phyloP scores from a whole-genome alignment of 1,140 invertebrate genomes.

The Oedothorax gibbosus region DNA sequence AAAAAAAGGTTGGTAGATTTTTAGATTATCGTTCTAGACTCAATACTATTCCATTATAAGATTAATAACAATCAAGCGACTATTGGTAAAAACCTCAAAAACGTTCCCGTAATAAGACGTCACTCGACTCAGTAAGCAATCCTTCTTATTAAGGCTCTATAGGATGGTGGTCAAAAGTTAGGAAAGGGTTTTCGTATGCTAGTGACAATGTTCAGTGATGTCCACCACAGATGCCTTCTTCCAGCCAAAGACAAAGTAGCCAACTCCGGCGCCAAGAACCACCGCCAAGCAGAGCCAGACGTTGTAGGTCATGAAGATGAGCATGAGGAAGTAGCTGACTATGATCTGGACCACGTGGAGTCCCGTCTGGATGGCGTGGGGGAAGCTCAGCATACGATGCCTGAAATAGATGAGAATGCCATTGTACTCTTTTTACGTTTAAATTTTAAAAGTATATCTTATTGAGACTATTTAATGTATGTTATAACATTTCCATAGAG shows the following conservation, averaged over 20 bases:
- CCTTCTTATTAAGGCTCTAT: neutral
- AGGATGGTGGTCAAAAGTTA: neutral
- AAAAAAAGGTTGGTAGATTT: too few species aligned
- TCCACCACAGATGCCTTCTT: conserved; percentile 89
- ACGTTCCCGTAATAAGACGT: too few species aligned
- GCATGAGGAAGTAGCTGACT: conserved; percentile 93
- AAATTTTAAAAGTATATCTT: too few species aligned
- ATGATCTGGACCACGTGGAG: conserved; percentile 91
- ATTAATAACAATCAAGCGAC: neutral
- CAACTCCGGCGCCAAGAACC: conserved; percentile 87
- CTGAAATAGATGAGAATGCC: conserved; percentile 33
- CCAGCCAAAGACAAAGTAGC: conserved; percentile 96
- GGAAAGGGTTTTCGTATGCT: conserved; percentile 59
- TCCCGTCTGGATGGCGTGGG: conserved; percentile 85
- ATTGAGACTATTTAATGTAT: too few species aligned
- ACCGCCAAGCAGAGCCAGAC: conserved; percentile 92
- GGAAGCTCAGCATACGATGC: conserved; percentile 77
- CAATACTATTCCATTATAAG: neutral
- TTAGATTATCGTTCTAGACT: neutral
- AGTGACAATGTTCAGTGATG: conserved; percentile 96
- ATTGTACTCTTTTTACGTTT: too few species aligned
- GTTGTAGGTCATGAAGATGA: conserved; percentile 99
- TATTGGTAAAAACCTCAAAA: neutral
- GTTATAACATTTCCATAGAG: too few species aligned
- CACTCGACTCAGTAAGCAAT: too few species aligned